Percentiles rank a stretch among this genome's conserved stretches.
These are phyloP conservation scores for Gortyna flavago DNA, from an alignment of 2,888 invertebrate species.

Conservation along the genomic window DNA sequence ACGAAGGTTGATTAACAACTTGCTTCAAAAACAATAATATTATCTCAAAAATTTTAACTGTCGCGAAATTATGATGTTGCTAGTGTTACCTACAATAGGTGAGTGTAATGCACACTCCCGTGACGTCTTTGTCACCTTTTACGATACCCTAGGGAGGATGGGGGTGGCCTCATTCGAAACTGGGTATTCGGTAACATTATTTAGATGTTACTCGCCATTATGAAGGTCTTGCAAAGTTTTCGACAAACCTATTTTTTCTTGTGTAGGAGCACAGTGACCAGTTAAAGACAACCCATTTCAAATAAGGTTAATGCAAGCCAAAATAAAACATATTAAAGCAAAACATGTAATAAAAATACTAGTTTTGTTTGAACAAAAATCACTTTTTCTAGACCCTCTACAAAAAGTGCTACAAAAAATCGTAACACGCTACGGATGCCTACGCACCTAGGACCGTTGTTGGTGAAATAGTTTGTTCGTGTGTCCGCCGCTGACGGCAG, in stretches of 20 bases:
- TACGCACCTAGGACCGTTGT: constrained; percentile 18
- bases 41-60: neutral
- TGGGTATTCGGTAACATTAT: neutral
- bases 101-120: neutral
- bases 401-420: constrained; percentile 46
- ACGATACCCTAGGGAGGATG: constrained; percentile 29
- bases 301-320: neutral
- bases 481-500: constrained; percentile 68
- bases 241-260: neutral
- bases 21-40: neutral
- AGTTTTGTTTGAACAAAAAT: neutral
- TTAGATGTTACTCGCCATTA: neutral
- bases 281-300: neutral
- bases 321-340: neutral
- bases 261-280: neutral
- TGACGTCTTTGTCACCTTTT: constrained; percentile 31
- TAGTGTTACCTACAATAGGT: neutral
- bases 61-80: neutral
- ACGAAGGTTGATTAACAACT: neutral
- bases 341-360: neutral
- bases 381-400: constrained; percentile 4
- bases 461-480: constrained; percentile 53
- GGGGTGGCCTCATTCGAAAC: constrained; percentile 26
- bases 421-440: constrained; percentile 39
- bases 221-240: too few relatives aligned